Evolutionary conservation across 1,140 invertebrate species (phyloP), one percentile per base, ranked within the genome.

Genomic region (Sminthurides bifidus): DNA sequence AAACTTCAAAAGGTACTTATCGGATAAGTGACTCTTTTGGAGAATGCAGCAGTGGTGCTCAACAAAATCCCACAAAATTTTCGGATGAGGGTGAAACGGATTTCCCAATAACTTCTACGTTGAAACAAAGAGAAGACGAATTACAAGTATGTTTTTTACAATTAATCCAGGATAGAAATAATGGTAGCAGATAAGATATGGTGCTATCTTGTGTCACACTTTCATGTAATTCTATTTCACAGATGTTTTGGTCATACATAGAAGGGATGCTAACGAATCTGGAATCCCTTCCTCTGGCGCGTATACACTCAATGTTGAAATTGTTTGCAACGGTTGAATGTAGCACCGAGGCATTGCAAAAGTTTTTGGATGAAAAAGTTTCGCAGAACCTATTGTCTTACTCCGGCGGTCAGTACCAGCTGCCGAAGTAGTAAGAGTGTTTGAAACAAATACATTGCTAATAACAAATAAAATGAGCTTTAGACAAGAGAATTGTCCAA

Each of bases 261-360:
- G 84, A 92, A 33, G 92, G 91, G 8, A 95, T 97, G 91, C 72
- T 97, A 26, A 92, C 91, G 0, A 97, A 96, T 75, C 74, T 97
- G 52, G 91, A 95, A 63, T 88, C 86, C 1, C 76, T 97, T 67
- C 84, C 92, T 1, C 72, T 96, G 38, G 92, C 96, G 63, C 74
- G 93, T 49, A 96, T 97, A 66, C 91, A 95, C 72, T 87, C 91
- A 65, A 95, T 97, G 90, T 74, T 97, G 23, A 90, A 92, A 69
- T 91, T 97, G 83, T 97, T 97, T 76, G 87, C 88, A 2, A 81
- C 85, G 0, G 81, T 86, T 12, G 91, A 95, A 68, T 93, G 90
- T 62, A 88, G 81, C 63, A 72, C 88, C 46, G 83, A 87, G 45
- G 90, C 95, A 70, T 73, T 96, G 2, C 80, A 86, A 67, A 79